phyloP scores from a whole-genome alignment of 2,113 vertebrate genomes.

The Balaenoptera acutorostrata region DNA sequence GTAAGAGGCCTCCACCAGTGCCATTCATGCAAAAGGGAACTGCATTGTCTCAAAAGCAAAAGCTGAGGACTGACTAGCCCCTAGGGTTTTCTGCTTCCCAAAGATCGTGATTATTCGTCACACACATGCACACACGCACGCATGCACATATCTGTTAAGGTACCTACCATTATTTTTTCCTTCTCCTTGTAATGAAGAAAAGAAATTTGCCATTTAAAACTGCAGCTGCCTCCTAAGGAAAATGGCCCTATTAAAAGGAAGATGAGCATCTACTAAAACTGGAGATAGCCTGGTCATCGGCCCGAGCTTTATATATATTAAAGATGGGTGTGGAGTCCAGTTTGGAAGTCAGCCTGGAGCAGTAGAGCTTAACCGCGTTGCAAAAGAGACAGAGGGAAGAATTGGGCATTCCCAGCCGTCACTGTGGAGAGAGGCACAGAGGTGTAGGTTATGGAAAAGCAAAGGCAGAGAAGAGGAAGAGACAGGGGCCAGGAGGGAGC shows the following conservation, averaged over 20 bases:
- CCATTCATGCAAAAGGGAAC: not conserved
- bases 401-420: not conserved
- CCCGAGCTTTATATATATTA: not conserved
- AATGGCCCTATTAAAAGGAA: not conserved
- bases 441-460: not conserved
- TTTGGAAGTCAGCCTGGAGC: not conserved
- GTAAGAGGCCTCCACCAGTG: not conserved
- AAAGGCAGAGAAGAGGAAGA: not conserved
- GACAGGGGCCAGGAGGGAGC: not conserved
- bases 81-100: not conserved
- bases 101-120: not conserved
- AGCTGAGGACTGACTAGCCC: not conserved
- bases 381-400: not conserved
- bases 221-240: not conserved
- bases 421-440: not conserved
- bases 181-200: constrained; percentile 31
- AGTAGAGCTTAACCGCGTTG: not conserved
- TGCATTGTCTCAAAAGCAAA: not conserved
- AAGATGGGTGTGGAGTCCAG: not conserved
- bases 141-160: not conserved
- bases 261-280: not conserved
- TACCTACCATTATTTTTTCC: constrained; percentile 48
- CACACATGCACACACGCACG: not conserved
- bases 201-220: not conserved
- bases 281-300: not conserved